A percentile compares a stretch with the other conserved stretches of the same genome.
Evolutionary conservation across 2,113 vertebrate species (phyloP).

Genomic region (Epinephelus lanceolatus): DNA sequence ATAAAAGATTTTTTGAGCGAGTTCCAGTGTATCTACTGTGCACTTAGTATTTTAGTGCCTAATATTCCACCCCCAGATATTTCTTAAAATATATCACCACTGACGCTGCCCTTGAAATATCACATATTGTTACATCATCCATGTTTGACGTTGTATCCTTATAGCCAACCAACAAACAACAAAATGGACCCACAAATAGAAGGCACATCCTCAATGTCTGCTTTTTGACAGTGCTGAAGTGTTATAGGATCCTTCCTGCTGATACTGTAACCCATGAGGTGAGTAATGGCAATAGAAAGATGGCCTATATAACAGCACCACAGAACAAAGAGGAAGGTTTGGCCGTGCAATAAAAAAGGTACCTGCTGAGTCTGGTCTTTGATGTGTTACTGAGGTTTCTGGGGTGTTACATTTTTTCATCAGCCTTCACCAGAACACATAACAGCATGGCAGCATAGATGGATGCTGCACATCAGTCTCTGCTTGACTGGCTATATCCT

Average conservation of each 20-base stretch:
- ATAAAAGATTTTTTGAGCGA: neutral
- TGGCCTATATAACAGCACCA: conserved; percentile 11
- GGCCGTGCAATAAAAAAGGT: neutral
- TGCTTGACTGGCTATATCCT: neutral
- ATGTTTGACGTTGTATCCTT: neutral
- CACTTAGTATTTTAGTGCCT: neutral
- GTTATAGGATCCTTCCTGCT: neutral
- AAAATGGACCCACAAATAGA: conserved; percentile 11
- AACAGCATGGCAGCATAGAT: neutral
- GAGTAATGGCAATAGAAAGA: conserved; percentile 4
- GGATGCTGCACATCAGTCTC: neutral
- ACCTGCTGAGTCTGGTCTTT: conserved; percentile 32
- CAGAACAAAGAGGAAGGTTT: conserved; percentile 25
- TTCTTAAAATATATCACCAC: neutral
- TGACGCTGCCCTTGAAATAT: neutral
- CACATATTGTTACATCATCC: neutral
- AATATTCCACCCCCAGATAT: neutral
- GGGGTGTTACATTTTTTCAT: neutral
- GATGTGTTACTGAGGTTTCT: conserved; percentile 7
- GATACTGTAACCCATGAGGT: neutral
- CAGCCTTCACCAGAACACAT: neutral
- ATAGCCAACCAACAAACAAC: neutral
- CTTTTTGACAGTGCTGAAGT: conserved; percentile 4
- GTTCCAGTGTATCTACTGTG: neutral
- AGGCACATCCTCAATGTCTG: neutral